These are phyloP conservation scores for Tinea trinotella DNA, from an alignment of 2,888 invertebrate species.

Conservation along the genomic window DNA sequence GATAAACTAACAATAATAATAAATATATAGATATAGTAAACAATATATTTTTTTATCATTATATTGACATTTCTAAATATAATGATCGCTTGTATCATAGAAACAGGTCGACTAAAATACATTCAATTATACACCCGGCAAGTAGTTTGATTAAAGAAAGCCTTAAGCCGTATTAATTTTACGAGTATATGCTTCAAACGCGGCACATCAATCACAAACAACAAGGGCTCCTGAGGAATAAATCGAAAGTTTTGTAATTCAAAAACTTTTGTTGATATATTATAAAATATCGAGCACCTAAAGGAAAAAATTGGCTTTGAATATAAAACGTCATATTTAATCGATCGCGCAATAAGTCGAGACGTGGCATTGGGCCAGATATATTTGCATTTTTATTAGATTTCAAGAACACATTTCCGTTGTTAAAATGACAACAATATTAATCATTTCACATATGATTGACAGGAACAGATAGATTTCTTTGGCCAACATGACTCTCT, in stretches of 20 bases:
- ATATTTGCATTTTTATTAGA: constrained; percentile 8
- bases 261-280: neutral
- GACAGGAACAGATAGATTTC: neutral
- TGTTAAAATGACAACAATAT: neutral
- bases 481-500: no score
- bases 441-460: neutral
- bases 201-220: neutral
- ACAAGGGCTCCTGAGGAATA: neutral
- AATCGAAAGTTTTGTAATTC: neutral
- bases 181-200: neutral
- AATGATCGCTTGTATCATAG: no score
- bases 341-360: neutral
- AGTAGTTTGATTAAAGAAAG: no score
- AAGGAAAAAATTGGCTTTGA: constrained; percentile 1
- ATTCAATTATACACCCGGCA: no score
- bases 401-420: constrained; percentile 11
- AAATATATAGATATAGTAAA: no score
- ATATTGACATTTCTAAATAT: no score
- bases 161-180: no score
- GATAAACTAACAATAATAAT: no score
- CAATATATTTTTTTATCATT: no score
- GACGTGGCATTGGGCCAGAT: neutral
- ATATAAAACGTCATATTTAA: neutral
- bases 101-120: no score
- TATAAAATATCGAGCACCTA: no score